Evolutionary conservation across 1,140 invertebrate genomes (phyloP), one percentile per base, ranked within the genome.

Genomic region (Oryctes rhinoceros): DNA sequence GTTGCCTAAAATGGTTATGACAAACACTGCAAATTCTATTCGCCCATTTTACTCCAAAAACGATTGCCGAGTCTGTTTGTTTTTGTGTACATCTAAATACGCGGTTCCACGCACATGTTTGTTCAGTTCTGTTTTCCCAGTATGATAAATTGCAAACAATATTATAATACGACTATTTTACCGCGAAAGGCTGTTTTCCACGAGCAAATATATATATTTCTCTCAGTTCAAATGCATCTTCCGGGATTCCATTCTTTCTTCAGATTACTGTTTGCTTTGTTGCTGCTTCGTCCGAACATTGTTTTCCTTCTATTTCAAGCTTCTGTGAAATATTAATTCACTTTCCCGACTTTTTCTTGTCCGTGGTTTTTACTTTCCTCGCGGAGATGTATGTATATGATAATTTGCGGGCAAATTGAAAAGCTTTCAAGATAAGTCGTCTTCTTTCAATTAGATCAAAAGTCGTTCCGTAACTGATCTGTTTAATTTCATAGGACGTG

Each of bases 121-220:
- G 49, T 53, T 53, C 49, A 53, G 49, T 53, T 53, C 4, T 53
- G 49, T 53, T 53, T 53, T 53, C 49, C n/a, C 13, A 53, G 49
- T 53, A 53, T 53, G 49, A 53, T 53, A 53, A 53, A 18, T 53
- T 44, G 49, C 49, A 53, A 53, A 53, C 49, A 53, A 9, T 53
- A 53, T 53, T 53, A 53, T 53, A 53, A 53, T 53, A 53, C n/a
- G 49, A 53, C 49, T 53, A 53, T 53, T 53, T 53, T 18, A 53
- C 13, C 49, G 13, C 49, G 13, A 53, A 53, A 53, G 49, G 49
- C 49, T 53, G 49, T 53, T 53, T 53, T 53, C 49, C 13, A n/a
- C 49, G 49, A 53, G n/a, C 49, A 53, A 53, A n/a, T n/a, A 53
- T 53, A 53, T 53, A 53, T 53, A 53, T 53, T 53, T 11, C 10